Percentiles rank a stretch among this genome's conserved stretches.
Evolutionary conservation across 2,888 invertebrate species (phyloP).

Genomic region (Anoplius nigerrimus): DNA sequence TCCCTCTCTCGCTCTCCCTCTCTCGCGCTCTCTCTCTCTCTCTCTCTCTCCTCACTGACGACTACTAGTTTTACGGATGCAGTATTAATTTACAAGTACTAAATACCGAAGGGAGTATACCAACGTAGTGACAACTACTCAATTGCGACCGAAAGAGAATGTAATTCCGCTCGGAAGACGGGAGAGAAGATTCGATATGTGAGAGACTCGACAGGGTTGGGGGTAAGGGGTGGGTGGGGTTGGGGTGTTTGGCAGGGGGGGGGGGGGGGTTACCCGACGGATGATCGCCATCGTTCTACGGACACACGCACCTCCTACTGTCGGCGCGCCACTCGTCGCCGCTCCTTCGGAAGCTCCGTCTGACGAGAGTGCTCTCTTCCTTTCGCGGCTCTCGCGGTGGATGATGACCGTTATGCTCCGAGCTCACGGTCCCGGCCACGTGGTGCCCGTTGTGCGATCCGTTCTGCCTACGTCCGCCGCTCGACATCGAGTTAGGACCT

Average conservation of each 20-base stretch:
- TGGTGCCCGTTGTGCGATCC: constrained; percentile 68
- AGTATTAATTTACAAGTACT: too few relatives aligned
- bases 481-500: constrained; percentile 65
- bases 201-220: not conserved
- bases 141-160: not conserved
- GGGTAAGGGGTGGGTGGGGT: not conserved
- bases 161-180: not conserved
- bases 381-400: constrained; percentile 71
- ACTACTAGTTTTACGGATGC: too few relatives aligned
- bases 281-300: constrained; percentile 31
- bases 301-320: constrained; percentile 74
- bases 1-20: too few relatives aligned
- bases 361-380: constrained; percentile 69
- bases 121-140: too few relatives aligned
- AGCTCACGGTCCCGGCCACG: constrained; percentile 62
- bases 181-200: not conserved
- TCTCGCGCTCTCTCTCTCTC: too few relatives aligned
- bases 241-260: too few relatives aligned
- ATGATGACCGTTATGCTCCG: constrained; percentile 71
- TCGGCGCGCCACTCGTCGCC: constrained; percentile 72
- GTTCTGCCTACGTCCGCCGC: constrained; percentile 62
- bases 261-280: too few relatives aligned
- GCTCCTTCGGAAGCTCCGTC: constrained; percentile 71
- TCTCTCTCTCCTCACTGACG: too few relatives aligned
- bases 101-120: too few relatives aligned